Percentiles rank a stretch among this genome's conserved stretches.
These are phyloP conservation scores for Uropetala carovei DNA, from an alignment of 2,888 invertebrate species.

Conservation along the genomic window DNA sequence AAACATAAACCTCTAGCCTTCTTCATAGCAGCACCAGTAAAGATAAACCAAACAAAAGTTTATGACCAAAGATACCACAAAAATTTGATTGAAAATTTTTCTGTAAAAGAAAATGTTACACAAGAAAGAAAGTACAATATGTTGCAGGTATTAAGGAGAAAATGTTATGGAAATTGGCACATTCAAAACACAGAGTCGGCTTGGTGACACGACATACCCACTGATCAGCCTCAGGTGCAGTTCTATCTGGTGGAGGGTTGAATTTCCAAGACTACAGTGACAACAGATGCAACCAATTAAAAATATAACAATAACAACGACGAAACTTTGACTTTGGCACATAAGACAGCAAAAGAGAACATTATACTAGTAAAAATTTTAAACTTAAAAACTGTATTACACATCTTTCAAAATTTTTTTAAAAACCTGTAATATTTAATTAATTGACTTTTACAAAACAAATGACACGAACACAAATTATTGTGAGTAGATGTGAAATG, in stretches of 20 bases:
- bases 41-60: constrained; percentile 18
- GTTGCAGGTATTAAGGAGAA: background rate
- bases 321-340: background rate
- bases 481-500: constrained; percentile 12
- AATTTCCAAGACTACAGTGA: constrained; percentile 70
- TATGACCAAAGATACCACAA: constrained; percentile 38
- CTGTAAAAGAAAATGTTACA: constrained; percentile 51
- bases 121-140: constrained; percentile 48
- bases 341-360: background rate
- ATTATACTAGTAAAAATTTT: background rate
- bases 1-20: constrained; percentile 31
- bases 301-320: constrained; percentile 47
- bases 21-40: background rate
- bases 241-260: constrained; percentile 70
- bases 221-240: constrained; percentile 70
- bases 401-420: background rate
- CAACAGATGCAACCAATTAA: constrained; percentile 65
- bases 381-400: background rate
- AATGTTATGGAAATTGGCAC: constrained; percentile 53
- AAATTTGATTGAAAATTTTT: constrained; percentile 20
- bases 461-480: background rate
- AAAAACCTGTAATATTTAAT: background rate
- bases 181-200: constrained; percentile 14
- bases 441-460: background rate
- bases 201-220: constrained; percentile 70